Base-by-base conservation (phyloP, 2,797 vertebrate species). In the Miichthys miiuy region DNA sequence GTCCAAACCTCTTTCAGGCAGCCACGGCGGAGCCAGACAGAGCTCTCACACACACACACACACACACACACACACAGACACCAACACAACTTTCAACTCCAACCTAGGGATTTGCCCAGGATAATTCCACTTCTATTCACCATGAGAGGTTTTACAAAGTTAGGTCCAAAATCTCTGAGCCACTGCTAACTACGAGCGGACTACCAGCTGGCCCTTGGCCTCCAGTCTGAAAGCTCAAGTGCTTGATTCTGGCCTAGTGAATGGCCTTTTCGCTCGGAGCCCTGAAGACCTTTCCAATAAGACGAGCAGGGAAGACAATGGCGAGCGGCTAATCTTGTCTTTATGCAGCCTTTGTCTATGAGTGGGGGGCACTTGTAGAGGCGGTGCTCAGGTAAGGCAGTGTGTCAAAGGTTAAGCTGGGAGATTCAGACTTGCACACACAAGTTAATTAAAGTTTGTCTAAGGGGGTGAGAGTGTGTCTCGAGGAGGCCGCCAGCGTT, bases 371-470 rank as follows among this genome's bases (percentile, higher is more conserved):
- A 87, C 87, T 89, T 90, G 85, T 85, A 79, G 79, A 87, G 84
- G 86, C 83, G 66, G 84, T 75, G 87, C 87, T 92, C 92, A 93
- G 94, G 93, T 93, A 92, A 88, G 85, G 88, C 83, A 80, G 81
- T 42, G 79, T 87, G 92, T 93, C 90, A 92, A 87, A 92, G 91
- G 91, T 93, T 93, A 94, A 93, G 92, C 89, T 85, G 83, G 79
- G 84, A 93, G 86, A 87, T 85, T 75, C 80, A 90, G 81, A 91
- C 81, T 66, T 88, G 89, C 89, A 85, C 87, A 92, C 89, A 93
- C 80, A 87, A 94, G 88, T 91, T 94, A 94, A 94, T 95, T 94
- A 93, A 92, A 89, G 92, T 92, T 92, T 92, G 89, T 93, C 82
- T 87, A 89, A 89, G 83, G 80, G 80, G 85, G 82, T 71, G 86